Conservation (phyloP, 2,113 vertebrate species). For the Menura novaehollandiae region DNA sequence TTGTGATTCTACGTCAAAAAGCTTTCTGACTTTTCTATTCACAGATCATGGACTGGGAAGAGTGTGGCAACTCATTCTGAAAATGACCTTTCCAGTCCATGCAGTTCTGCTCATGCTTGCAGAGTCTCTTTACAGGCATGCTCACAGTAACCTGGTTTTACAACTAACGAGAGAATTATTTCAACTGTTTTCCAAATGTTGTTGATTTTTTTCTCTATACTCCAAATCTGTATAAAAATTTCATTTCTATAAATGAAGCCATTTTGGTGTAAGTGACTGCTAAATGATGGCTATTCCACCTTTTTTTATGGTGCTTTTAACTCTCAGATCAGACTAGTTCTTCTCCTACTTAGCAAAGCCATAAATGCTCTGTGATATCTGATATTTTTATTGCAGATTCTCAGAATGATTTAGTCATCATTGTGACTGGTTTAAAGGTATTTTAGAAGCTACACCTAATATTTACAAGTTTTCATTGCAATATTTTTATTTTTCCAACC, state of each 20-base stretch:
- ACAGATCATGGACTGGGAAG: not conserved
- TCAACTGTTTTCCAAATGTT: not conserved
- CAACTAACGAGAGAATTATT: not conserved
- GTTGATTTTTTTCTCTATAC: not conserved
- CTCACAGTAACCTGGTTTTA: not conserved
- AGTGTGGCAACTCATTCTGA: not conserved
- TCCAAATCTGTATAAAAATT: not conserved
- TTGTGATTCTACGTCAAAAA: not conserved
- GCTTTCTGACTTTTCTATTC: not conserved
- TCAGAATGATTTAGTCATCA: not conserved
- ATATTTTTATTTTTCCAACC: slow-evolving; percentile 3
- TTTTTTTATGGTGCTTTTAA: not conserved
- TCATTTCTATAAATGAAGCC: not conserved
- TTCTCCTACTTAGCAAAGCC: not conserved
- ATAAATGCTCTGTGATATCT: not conserved
- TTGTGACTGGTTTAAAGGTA: not conserved
- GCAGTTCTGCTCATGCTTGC: not conserved
- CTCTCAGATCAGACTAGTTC: not conserved
- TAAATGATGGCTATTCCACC: not conserved
- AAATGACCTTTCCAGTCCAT: not conserved
- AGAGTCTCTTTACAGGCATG: not conserved
- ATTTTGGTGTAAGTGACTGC: not conserved
- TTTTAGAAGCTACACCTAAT: not conserved
- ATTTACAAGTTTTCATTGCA: not conserved
- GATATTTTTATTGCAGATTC: not conserved